These are phyloP conservation scores for Cordylochernes scorpioides DNA, from an alignment of 2,888 invertebrate genomes.

Conservation along the genomic window DNA sequence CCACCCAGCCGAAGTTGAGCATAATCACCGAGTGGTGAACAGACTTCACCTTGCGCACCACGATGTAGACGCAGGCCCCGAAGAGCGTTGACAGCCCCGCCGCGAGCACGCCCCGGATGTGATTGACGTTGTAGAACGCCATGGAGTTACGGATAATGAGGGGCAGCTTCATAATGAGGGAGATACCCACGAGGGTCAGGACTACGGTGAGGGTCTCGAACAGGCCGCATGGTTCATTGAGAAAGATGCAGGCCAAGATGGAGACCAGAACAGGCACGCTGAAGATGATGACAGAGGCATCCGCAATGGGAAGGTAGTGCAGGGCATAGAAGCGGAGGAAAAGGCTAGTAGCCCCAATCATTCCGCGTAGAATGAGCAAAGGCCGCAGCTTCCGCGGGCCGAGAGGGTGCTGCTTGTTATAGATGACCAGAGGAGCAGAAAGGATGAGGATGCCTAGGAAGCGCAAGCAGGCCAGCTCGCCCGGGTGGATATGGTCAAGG, in stretches of 20 bases:
- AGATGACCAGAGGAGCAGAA: conserved; percentile 56
- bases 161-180: conserved; percentile 62
- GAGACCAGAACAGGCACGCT: conserved; percentile 77
- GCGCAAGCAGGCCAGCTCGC: conserved; percentile 61
- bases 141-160: conserved; percentile 30
- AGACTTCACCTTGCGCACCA: conserved; percentile 49
- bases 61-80: conserved; percentile 60
- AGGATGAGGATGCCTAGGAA: conserved; percentile 61
- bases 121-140: conserved; percentile 6
- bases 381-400: conserved; percentile 43
- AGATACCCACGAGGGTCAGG: conserved; percentile 54
- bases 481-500: conserved; percentile 47
- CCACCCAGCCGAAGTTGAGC: conserved; percentile 55
- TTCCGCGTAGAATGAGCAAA: conserved; percentile 46
- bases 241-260: conserved; percentile 33
- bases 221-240: conserved; percentile 60
- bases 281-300: conserved; percentile 68
- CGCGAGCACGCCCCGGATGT: conserved; percentile 48
- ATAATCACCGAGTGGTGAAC: conserved; percentile 70
- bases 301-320: conserved; percentile 64
- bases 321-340: conserved; percentile 76
- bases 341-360: conserved; percentile 58
- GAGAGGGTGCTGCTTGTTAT: conserved; percentile 45
- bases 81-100: conserved; percentile 62
- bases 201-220: conserved; percentile 57